A percentile compares a stretch with the other conserved stretches of the same genome.
phyloP scores from a whole-genome alignment of 2,113 vertebrate genomes.

The Bagarius yarrelli region DNA sequence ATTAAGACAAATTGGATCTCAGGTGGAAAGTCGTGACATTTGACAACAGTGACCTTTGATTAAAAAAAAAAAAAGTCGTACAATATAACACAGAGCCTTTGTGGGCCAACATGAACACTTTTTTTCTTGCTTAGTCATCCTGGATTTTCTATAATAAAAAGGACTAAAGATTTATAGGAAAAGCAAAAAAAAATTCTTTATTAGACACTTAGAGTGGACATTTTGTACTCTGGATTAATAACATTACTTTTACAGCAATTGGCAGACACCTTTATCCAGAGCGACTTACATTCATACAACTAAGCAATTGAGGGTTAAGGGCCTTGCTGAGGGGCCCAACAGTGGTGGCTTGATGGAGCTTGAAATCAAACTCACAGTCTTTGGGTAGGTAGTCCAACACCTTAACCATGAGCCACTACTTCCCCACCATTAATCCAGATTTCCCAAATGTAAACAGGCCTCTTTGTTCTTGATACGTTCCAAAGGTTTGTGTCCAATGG shows the following conservation, averaged over 20 bases:
- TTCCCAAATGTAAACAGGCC: neutral
- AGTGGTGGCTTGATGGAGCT: too few species aligned
- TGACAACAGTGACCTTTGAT: slow-evolving; percentile 20
- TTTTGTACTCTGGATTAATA: neutral
- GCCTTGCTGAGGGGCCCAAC: too few species aligned
- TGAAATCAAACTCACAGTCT: too few species aligned
- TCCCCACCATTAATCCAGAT: too few species aligned
- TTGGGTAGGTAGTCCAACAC: too few species aligned
- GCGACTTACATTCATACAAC: too few species aligned
- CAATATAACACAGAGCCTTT: slow-evolving; percentile 20
- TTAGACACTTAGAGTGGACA: neutral
- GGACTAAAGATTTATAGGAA: neutral
- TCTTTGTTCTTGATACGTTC: neutral
- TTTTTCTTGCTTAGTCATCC: slow-evolving; percentile 16
- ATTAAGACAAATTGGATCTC: slow-evolving; percentile 34
- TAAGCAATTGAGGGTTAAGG: too few species aligned
- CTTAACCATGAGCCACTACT: too few species aligned
- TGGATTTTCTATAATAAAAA: neutral
- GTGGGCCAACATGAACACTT: neutral
- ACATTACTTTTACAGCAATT: too few species aligned
- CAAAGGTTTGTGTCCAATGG: neutral
- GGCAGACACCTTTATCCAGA: too few species aligned
- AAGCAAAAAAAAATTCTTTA: neutral
- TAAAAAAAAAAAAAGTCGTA: slow-evolving; percentile 13
- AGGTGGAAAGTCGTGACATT: slow-evolving; percentile 13